Conservation (phyloP, 37 sponge, comb jelly and placozoan species). For the Aplysina aerophoba region DNA sequence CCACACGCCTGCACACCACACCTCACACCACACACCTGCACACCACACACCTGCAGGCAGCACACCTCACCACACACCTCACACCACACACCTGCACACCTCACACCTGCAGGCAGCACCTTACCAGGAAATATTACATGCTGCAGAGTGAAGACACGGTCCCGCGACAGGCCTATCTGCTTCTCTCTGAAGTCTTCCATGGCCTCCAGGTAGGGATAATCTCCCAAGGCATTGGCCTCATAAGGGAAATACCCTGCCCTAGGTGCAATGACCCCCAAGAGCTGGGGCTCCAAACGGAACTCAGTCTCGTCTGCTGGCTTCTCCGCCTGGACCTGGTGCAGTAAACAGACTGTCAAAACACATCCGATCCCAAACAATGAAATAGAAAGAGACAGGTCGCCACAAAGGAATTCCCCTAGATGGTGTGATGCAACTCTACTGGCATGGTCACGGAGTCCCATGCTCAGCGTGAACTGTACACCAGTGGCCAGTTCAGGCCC, state of each 20-base stretch:
- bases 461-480: too few species aligned
- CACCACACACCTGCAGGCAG: constrained; percentile 14
- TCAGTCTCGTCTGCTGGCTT: constrained; percentile 43
- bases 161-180: constrained; percentile 60
- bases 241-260: constrained; percentile 2
- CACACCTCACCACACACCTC: too few species aligned
- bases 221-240: neutral
- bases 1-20: neutral
- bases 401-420: too few species aligned
- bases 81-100: neutral
- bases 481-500: too few species aligned
- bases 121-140: constrained; percentile 58
- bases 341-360: neutral
- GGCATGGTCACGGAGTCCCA: too few species aligned
- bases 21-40: neutral
- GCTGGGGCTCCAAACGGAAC: constrained; percentile 59
- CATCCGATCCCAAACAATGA: too few species aligned
- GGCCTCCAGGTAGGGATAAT: neutral
- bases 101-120: neutral
- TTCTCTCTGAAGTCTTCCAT: constrained; percentile 54
- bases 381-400: too few species aligned
- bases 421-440: too few species aligned
- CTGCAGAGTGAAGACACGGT: constrained; percentile 61
- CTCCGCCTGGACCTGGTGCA: constrained; percentile 5
- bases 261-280: constrained; percentile 10